These are phyloP conservation scores for Caenorhabditis uteleia DNA, from an alignment of 2,888 invertebrate genomes.

Conservation along the genomic window DNA sequence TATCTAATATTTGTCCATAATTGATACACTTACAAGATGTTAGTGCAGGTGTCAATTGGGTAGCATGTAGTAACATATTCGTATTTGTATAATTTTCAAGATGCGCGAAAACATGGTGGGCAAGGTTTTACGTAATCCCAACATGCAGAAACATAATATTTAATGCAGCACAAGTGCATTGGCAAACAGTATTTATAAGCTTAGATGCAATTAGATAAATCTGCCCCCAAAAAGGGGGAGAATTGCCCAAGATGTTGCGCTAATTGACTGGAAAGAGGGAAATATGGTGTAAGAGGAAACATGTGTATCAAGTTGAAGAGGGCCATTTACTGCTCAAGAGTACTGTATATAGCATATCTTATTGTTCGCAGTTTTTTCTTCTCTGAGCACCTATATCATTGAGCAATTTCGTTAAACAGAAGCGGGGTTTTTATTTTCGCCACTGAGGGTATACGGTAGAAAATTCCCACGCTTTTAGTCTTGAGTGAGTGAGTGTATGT, in stretches of 20 bases:
- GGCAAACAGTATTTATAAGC: constrained; percentile 29
- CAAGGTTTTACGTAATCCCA: constrained; percentile 28
- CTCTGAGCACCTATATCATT: no score
- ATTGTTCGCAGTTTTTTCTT: no score
- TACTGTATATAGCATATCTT: no score
- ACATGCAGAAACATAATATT: constrained; percentile 28
- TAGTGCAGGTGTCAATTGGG: background rate
- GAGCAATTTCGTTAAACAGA: no score
- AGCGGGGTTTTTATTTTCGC: no score
- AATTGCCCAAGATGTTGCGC: background rate
- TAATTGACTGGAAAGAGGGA: background rate
- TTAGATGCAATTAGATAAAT: constrained; percentile 7
- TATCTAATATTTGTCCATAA: constrained; percentile 36
- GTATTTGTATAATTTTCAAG: no score
- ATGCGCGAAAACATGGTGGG: constrained; percentile 21
- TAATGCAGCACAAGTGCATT: constrained; percentile 35
- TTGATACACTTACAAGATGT: constrained; percentile 34
- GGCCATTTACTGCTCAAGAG: no score
- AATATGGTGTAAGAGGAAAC: no score
- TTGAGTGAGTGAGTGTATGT: background rate
- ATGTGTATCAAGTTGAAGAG: no score
- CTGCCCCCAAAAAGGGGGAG: background rate
- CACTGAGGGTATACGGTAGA: constrained; percentile 2
- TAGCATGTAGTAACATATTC: no score
- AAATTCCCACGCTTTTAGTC: constrained; percentile 2